phyloP scores from a whole-genome alignment of 2,797 vertebrate genomes.

The Coregonus ussuriensis region DNA sequence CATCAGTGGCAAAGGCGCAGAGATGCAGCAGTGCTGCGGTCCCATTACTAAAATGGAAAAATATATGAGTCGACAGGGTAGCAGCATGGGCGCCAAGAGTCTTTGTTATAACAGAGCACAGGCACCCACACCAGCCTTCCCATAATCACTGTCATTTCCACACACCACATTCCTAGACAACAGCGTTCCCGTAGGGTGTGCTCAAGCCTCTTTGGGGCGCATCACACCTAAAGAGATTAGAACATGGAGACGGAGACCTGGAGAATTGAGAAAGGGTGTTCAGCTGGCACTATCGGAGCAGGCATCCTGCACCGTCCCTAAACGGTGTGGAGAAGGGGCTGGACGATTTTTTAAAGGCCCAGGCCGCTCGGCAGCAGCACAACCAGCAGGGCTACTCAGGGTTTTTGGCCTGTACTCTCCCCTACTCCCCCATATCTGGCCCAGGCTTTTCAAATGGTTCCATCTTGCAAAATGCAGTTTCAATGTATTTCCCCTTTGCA shows the following conservation, averaged over 20 bases:
- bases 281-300: slow-evolving; percentile 79
- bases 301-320: slow-evolving; percentile 80
- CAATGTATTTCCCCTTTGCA: slow-evolving; percentile 58
- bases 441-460: slow-evolving; percentile 65
- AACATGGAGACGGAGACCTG: slow-evolving; percentile 82
- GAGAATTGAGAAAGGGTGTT: slow-evolving; percentile 78
- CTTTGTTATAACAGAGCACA: slow-evolving; percentile 78
- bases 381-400: slow-evolving; percentile 65
- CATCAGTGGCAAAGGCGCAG: slow-evolving; percentile 62
- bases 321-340: slow-evolving; percentile 78
- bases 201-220: slow-evolving; percentile 79
- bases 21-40: slow-evolving; percentile 63
- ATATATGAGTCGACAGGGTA: slow-evolving; percentile 74
- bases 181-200: slow-evolving; percentile 77
- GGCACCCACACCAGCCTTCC: slow-evolving; percentile 80
- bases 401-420: slow-evolving; percentile 48
- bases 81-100: slow-evolving; percentile 71
- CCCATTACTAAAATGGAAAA: slow-evolving; percentile 70
- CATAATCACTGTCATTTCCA: slow-evolving; percentile 83
- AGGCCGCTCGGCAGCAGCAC: slow-evolving; percentile 61
- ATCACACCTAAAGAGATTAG: slow-evolving; percentile 87
- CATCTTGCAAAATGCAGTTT: slow-evolving; percentile 59
- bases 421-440: slow-evolving; percentile 61
- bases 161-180: slow-evolving; percentile 85
- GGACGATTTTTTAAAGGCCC: slow-evolving; percentile 70